Percentiles rank a stretch among this genome's conserved stretches.
These are phyloP conservation scores for Cremastobaeus sp. DNA, from an alignment of 2,888 invertebrate species.

Conservation along the genomic window DNA sequence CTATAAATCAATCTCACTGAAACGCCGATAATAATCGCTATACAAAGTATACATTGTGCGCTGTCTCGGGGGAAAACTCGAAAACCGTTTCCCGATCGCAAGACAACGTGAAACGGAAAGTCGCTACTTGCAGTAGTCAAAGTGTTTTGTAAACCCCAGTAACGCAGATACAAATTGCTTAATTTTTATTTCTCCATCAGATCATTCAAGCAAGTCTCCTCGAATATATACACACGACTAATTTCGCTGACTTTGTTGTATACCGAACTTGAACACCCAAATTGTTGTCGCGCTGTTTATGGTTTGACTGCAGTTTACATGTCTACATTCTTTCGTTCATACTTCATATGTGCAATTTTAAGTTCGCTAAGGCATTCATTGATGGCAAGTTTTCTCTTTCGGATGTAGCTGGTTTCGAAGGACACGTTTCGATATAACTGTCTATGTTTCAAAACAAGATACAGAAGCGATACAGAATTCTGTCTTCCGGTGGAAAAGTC, in stretches of 20 bases:
- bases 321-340: conserved; percentile 63
- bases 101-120: conserved; percentile 16
- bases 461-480: conserved; percentile 40
- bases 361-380: conserved; percentile 76
- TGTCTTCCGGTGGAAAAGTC: conserved; percentile 45
- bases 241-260: neutral
- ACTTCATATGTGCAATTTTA: conserved; percentile 67
- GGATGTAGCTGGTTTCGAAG: conserved; percentile 37
- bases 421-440: conserved; percentile 35
- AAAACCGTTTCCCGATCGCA: conserved; percentile 21
- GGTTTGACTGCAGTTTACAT: conserved; percentile 17
- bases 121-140: conserved; percentile 11
- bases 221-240: conserved; percentile 54
- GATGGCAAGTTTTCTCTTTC: conserved; percentile 71
- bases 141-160: conserved; percentile 9
- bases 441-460: conserved; percentile 27
- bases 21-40: conserved; percentile 55
- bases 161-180: conserved; percentile 24
- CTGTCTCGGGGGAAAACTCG: conserved; percentile 31
- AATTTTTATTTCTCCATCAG: conserved; percentile 48
- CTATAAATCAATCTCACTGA: conserved; percentile 59
- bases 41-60: conserved; percentile 55
- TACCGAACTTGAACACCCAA: neutral
- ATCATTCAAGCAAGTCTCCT: conserved; percentile 21
- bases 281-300: neutral